Evolutionary conservation across 53 echinoderm and acorn worm genomes (phyloP).

Genomic region (Echinarachnius parma): DNA sequence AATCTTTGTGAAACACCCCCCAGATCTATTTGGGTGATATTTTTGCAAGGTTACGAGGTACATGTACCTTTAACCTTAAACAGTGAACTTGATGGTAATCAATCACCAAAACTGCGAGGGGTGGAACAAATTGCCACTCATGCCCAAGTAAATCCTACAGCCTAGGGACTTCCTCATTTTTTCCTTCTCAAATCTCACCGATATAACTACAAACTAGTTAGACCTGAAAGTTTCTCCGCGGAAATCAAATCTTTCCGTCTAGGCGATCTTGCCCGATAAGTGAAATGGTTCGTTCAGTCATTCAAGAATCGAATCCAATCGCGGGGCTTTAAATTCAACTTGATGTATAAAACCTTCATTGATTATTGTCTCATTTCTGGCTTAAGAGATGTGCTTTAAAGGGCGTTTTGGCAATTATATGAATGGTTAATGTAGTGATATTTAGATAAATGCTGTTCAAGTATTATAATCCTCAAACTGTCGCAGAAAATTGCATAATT

Average conservation of each 20-base stretch:
- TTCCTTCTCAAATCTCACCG: no score
- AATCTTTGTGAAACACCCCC: no score
- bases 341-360: no score
- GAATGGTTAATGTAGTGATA: no score
- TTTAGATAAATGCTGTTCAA: no score
- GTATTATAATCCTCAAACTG: no score
- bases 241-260: conserved; percentile 46
- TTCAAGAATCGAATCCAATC: no score
- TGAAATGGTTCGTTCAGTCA: background rate
- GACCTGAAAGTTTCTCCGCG: conserved; percentile 36
- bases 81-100: conserved; percentile 14
- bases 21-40: background rate
- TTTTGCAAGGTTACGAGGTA: background rate
- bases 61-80: conserved; percentile 4
- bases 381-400: no score
- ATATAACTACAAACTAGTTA: no score
- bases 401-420: no score
- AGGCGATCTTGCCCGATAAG: background rate
- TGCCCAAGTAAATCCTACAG: conserved; percentile 33
- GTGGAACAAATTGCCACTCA: conserved; percentile 40
- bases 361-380: background rate
- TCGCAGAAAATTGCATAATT: no score
- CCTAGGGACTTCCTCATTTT: conserved; percentile 18
- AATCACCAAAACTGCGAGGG: conserved; percentile 38
- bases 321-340: no score